phyloP scores from a whole-genome alignment of 2,888 invertebrate species.

The Tuberolachnus salignus region DNA sequence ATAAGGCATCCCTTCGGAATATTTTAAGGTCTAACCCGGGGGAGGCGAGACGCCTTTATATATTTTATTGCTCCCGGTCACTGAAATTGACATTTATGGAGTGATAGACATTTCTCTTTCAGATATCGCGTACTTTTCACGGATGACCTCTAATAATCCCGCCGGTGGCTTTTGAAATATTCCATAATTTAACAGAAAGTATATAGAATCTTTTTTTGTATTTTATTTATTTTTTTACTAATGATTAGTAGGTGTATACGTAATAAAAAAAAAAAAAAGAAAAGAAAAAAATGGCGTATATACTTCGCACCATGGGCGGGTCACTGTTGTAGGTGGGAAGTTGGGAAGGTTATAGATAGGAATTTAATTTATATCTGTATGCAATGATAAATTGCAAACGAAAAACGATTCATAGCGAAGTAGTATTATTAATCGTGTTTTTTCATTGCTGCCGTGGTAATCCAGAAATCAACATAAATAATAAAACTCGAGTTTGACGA shows the following conservation, averaged over 20 bases:
- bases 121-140: conserved; percentile 38
- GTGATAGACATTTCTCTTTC: conserved; percentile 57
- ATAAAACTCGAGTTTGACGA: too few relatives aligned
- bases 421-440: too few relatives aligned
- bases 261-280: too few relatives aligned
- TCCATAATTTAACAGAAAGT: conserved; percentile 30
- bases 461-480: too few relatives aligned
- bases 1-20: conserved; percentile 45
- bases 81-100: conserved; percentile 58
- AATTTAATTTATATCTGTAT: too few relatives aligned
- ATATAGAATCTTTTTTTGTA: conserved; percentile 6
- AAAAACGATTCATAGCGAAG: too few relatives aligned
- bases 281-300: too few relatives aligned
- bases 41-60: conserved; percentile 40
- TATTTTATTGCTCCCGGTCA: conserved; percentile 57
- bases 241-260: neutral
- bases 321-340: too few relatives aligned
- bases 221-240: neutral
- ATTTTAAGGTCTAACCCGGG: conserved; percentile 45
- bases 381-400: too few relatives aligned
- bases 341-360: too few relatives aligned
- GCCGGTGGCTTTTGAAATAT: conserved; percentile 41
- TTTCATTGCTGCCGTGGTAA: too few relatives aligned
- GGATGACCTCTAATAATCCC: conserved; percentile 27
- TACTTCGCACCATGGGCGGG: too few relatives aligned